These are phyloP conservation scores for Callaeas wilsoni DNA, from an alignment of 2,113 vertebrate species.

Conservation along the genomic window DNA sequence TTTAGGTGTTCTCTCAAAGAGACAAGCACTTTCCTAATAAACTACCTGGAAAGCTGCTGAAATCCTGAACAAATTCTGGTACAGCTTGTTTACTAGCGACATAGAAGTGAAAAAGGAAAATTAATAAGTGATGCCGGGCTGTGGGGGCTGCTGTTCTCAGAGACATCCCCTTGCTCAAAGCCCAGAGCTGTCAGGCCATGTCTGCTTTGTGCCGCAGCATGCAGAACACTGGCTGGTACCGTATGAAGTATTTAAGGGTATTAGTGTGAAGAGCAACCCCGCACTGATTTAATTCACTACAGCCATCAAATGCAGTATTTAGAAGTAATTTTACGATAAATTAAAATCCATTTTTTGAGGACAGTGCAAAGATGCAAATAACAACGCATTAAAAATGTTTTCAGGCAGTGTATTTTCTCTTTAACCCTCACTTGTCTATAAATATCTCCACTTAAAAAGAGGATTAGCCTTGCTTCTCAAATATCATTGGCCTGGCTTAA, in stretches of 20 bases:
- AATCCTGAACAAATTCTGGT: neutral
- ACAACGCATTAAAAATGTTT: neutral
- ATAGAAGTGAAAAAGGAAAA: neutral
- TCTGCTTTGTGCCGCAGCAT: neutral
- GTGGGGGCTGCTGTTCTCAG: neutral
- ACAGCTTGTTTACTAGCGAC: neutral
- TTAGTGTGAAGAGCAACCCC: neutral
- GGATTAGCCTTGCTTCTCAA: neutral
- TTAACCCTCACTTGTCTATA: neutral
- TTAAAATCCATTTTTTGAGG: neutral
- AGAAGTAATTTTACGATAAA: neutral
- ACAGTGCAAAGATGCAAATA: neutral
- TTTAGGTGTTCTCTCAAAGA: neutral
- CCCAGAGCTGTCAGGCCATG: neutral
- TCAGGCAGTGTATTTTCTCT: neutral
- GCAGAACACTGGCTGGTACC: neutral
- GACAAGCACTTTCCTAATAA: neutral
- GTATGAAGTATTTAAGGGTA: neutral
- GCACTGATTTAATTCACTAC: neutral
- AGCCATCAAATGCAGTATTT: neutral
- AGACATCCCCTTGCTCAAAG: neutral
- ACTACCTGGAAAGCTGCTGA: neutral
- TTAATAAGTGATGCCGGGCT: neutral
- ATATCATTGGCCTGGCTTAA: neutral
- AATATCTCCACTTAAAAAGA: neutral